These are phyloP conservation scores for Chelon auratus DNA, from an alignment of 2,797 vertebrate species.

Conservation along the genomic window DNA sequence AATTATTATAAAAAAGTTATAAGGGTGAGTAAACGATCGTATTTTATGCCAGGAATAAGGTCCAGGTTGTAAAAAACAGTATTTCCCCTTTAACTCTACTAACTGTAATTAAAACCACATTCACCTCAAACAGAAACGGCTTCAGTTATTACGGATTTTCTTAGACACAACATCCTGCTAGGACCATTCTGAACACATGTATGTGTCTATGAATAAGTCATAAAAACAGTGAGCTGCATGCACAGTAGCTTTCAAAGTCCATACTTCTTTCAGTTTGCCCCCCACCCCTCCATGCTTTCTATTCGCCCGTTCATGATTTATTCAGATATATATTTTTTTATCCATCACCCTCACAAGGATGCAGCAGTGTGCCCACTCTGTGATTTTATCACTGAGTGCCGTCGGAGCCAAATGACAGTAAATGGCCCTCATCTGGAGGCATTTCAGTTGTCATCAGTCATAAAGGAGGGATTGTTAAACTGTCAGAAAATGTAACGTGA, in stretches of 20 bases:
- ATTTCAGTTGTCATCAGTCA: neutral
- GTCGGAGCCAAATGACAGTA: neutral
- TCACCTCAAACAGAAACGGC: neutral
- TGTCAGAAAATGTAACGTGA: neutral
- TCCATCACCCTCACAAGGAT: slow-evolving; percentile 5
- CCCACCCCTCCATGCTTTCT: neutral
- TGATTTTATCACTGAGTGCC: neutral
- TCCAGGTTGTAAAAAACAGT: too few relatives aligned
- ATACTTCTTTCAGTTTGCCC: neutral
- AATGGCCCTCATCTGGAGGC: neutral
- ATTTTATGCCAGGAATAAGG: too few relatives aligned
- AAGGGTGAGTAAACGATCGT: too few relatives aligned
- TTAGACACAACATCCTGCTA: neutral
- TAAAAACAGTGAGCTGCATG: neutral
- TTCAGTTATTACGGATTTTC: neutral
- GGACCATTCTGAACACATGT: neutral
- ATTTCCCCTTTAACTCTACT: too few relatives aligned
- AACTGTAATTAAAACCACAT: neutral
- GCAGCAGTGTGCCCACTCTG: neutral
- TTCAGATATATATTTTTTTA: slow-evolving; percentile 21
- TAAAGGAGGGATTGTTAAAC: neutral
- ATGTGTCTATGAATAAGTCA: neutral
- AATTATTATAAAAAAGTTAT: too few relatives aligned
- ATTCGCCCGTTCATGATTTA: slow-evolving; percentile 25
- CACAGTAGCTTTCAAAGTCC: slow-evolving; percentile 7